Base-by-base conservation (phyloP, 2,888 invertebrate genomes). In the Holacanthella duospinosa region DNA sequence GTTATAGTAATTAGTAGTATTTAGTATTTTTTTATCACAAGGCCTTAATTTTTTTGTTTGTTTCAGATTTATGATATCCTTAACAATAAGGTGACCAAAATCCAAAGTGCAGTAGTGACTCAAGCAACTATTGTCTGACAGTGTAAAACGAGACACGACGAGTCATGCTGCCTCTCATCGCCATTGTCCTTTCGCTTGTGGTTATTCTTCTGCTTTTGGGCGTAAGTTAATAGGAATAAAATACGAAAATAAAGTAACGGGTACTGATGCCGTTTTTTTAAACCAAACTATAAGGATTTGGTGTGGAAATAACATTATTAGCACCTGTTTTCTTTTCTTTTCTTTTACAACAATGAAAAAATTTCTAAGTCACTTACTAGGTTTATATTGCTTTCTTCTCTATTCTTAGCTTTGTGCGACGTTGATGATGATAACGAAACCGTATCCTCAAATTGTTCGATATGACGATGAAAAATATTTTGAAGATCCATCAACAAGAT, bases 401-500 rank as follows among this genome's bases (percentile, higher is more conserved):
- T 55, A 56, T 24, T 80, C 81, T 56, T 75, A 88, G 89, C 72
- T 85, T 62, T 83, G 83, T 69, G 72, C 84, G 63, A 72, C 84
- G 61, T 74, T 88, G 62, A 82, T 84, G 70, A 74, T 83, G 29
- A 82, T 81, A 64, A 84, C 87, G 1, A 81, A 81, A 66, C 84
- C 85, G 19, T 87, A 85, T 76, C 88, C 90, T 24, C 75, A 80
- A 55, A 80, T 89, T 55, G 79, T 79, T 68, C 80, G 89, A 56
- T 83, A 82, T 74, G 82, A 87, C 73, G 85, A 86, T 75, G 95
- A 95, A 77, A 85, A 86, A 73, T 83, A 79, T 69, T 94, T 83
- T 77, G 76, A 83, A 66, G 85, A 93, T 79, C 83, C 84, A 0
- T 76, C 76, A 62, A 82, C 80, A 73, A 77, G 79, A 70, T 66